These are phyloP conservation scores for Diploptera punctata DNA, from an alignment of 2,888 invertebrate species.

Conservation along the genomic window DNA sequence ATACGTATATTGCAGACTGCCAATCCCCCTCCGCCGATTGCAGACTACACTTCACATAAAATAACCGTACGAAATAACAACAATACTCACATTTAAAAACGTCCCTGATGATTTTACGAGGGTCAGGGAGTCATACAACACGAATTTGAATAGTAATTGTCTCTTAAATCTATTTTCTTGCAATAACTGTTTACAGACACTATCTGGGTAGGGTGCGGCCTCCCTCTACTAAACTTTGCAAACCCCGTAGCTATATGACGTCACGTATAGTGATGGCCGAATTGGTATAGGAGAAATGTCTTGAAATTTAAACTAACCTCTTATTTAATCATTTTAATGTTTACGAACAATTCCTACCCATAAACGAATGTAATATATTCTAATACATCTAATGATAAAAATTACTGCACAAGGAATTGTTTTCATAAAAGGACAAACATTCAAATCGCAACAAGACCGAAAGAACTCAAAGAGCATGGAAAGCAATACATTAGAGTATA, in stretches of 20 bases:
- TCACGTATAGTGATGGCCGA: slow-evolving; percentile 31
- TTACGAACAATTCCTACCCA: too few species aligned
- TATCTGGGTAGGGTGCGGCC: slow-evolving; percentile 48
- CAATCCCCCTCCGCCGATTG: slow-evolving; percentile 25
- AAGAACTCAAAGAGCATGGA: too few species aligned
- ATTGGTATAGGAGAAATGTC: neutral
- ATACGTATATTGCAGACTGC: slow-evolving; percentile 24
- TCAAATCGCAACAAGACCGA: too few species aligned
- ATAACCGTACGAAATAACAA: slow-evolving; percentile 2
- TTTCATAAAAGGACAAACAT: too few species aligned
- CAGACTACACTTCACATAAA: slow-evolving; percentile 1
- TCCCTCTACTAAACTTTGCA: slow-evolving; percentile 49
- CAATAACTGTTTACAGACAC: slow-evolving; percentile 39
- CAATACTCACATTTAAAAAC: slow-evolving; percentile 43
- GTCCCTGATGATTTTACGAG: slow-evolving; percentile 38
- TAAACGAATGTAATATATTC: too few species aligned
- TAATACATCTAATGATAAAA: too few species aligned
- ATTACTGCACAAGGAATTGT: too few species aligned
- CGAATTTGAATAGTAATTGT: slow-evolving; percentile 34
- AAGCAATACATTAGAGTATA: too few species aligned
- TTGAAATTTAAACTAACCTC: too few species aligned
- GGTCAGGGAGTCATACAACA: slow-evolving; percentile 45
- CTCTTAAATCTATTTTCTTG: slow-evolving; percentile 33
- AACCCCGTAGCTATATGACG: slow-evolving; percentile 47
- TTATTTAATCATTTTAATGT: too few species aligned